A percentile compares a stretch with the other conserved stretches of the same genome.
phyloP scores from a whole-genome alignment of 2,797 vertebrate genomes.

The Pachyuromys duprasi region DNA sequence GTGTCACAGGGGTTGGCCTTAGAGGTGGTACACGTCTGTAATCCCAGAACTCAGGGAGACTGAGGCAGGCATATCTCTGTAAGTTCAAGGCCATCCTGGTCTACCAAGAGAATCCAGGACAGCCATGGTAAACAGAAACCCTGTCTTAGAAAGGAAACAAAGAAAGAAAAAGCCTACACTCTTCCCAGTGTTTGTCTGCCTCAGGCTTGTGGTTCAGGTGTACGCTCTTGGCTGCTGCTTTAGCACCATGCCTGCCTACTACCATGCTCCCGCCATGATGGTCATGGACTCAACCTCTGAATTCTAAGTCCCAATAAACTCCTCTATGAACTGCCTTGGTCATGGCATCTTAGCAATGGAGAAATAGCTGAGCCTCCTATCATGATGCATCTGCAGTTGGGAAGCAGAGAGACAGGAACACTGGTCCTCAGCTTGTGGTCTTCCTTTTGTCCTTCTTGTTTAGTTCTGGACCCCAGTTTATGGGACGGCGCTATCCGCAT shows the following conservation, averaged over 20 bases:
- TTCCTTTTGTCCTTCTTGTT: background rate
- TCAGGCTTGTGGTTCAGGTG: background rate
- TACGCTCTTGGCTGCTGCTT: background rate
- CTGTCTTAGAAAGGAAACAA: no score
- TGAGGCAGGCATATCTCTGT: no score
- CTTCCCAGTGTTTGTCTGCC: background rate
- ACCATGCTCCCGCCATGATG: background rate
- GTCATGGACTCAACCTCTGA: background rate
- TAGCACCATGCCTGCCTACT: no score
- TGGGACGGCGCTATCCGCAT: background rate
- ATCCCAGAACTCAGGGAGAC: no score
- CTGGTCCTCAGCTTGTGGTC: background rate
- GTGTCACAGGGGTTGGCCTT: background rate
- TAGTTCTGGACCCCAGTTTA: background rate
- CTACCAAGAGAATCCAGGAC: no score
- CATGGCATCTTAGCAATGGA: background rate
- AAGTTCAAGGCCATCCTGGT: no score
- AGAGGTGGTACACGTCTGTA: background rate
- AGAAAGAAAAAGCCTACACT: background rate
- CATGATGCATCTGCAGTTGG: background rate
- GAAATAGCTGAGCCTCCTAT: background rate
- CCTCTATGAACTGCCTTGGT: background rate
- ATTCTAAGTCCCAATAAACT: background rate
- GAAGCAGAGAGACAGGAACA: background rate
- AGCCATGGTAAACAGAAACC: no score